Evolutionary conservation across 1,140 invertebrate species (phyloP), one percentile per base, ranked within the genome.

Genomic region (Venustaconcha ellipsiformis): DNA sequence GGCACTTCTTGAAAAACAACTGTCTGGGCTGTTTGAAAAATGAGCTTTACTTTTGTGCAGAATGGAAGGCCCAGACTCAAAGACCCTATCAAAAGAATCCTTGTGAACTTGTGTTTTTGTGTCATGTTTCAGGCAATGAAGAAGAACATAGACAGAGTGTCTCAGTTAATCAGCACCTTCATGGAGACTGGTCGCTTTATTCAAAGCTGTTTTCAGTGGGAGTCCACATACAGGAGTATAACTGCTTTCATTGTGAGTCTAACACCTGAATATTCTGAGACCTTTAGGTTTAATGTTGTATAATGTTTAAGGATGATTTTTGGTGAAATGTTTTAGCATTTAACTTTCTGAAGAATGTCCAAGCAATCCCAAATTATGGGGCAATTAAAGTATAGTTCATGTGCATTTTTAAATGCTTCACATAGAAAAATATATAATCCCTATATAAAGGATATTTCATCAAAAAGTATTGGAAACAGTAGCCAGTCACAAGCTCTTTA

Each of bases 121-220:
- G 23, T 62, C 59, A n/a, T 62, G 67, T 83, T 82, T 20, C 79
- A 92, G 90, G 92, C 97, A 64, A 99, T 99, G 88, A 93, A 99
- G 58, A 92, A 94, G 37, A 99, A 99, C 88, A 96, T 99, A 1
- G 94, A 97, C 89, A 92, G 98, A 74, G 92, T 99, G 20, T 97
- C 97, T 90, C 93, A 94, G 57, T 94, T 99, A 60, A 94, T 96
- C 11, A 93, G 96, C 90, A 94, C 94, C 89, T 94, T 98, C 76
- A 94, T 97, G 72, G 96, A 99, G 85, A 91, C 95, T 67, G 95
- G 95, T 15, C 95, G 96, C 91, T 96, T 96, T 89, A 92, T 99
- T 74, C 95, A 99, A 91, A 97, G 96, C 88, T 99, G 97, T 91
- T 97, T 98, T 87, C 95, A 98, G 90, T 99, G 98, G 98, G 97